A percentile compares a stretch with the other conserved stretches of the same genome.
phyloP scores from a whole-genome alignment of 2,888 invertebrate species.

The Margaritifera margaritifera region DNA sequence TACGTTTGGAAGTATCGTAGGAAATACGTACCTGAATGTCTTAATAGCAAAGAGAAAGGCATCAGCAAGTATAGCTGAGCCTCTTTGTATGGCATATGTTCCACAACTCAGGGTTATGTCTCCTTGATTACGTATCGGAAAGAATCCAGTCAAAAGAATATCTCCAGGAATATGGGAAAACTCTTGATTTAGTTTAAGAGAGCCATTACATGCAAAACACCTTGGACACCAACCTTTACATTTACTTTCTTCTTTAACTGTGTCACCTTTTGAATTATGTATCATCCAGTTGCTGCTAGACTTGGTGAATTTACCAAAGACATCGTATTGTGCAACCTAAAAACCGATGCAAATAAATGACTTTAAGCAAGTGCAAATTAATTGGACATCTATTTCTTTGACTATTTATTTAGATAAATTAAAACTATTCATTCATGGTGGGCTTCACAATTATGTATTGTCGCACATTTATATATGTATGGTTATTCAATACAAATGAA shows the following conservation, averaged over 20 bases:
- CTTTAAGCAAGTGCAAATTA: not conserved
- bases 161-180: conserved; percentile 49
- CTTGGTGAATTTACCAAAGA: not conserved
- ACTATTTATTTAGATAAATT: too few relatives aligned
- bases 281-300: too few relatives aligned
- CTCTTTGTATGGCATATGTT: conserved; percentile 16
- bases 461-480: too few relatives aligned
- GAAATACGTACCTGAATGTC: conserved; percentile 41
- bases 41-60: conserved; percentile 55
- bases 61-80: conserved; percentile 38
- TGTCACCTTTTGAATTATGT: too few relatives aligned
- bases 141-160: conserved; percentile 48
- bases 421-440: too few relatives aligned
- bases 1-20: conserved; percentile 41
- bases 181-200: conserved; percentile 3
- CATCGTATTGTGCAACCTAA: not conserved
- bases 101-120: conserved; percentile 39
- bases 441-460: too few relatives aligned
- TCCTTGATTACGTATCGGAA: conserved; percentile 46
- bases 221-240: conserved; percentile 53
- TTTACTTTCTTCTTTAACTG: conserved; percentile 5
- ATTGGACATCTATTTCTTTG: too few relatives aligned
- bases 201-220: conserved; percentile 31
- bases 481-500: too few relatives aligned
- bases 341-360: not conserved